phyloP scores from a whole-genome alignment of 2,888 invertebrate species.

The Phortica magna region DNA sequence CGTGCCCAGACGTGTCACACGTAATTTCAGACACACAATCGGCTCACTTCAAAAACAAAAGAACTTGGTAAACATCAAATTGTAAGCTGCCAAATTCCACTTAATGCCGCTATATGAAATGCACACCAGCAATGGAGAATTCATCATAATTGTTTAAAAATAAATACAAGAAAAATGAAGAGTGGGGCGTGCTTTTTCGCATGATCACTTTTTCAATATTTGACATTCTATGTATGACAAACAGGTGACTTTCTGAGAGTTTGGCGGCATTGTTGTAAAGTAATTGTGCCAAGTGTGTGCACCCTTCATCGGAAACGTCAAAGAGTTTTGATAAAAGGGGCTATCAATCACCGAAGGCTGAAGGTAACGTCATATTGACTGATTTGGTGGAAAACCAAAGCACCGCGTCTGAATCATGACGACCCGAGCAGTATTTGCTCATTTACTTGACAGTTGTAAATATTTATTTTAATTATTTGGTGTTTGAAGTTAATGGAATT shows the following conservation, averaged over 20 bases:
- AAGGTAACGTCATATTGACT: neutral
- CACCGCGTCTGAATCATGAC: neutral
- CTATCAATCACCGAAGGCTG: neutral
- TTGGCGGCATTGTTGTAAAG: neutral
- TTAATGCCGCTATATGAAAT: constrained; percentile 63
- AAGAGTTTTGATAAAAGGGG: neutral
- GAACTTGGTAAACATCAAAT: constrained; percentile 34
- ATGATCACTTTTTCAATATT: neutral
- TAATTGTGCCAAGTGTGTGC: neutral
- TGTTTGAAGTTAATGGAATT: no score
- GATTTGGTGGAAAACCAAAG: neutral
- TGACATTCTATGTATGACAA: neutral
- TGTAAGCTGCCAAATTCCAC: constrained; percentile 61
- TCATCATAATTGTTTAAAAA: constrained; percentile 62
- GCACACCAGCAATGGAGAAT: constrained; percentile 55
- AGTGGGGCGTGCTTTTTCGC: neutral
- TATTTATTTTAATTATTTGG: no score
- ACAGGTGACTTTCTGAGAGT: neutral
- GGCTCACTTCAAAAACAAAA: constrained; percentile 48
- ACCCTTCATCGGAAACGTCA: neutral
- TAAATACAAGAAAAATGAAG: constrained; percentile 51
- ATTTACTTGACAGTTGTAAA: no score
- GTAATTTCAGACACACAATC: constrained; percentile 37
- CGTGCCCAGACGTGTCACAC: constrained; percentile 14
- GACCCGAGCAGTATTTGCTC: no score